Evolutionary conservation across 2,797 vertebrate species (phyloP), one percentile per base, ranked within the genome.

Genomic region (Remorina albescens): DNA sequence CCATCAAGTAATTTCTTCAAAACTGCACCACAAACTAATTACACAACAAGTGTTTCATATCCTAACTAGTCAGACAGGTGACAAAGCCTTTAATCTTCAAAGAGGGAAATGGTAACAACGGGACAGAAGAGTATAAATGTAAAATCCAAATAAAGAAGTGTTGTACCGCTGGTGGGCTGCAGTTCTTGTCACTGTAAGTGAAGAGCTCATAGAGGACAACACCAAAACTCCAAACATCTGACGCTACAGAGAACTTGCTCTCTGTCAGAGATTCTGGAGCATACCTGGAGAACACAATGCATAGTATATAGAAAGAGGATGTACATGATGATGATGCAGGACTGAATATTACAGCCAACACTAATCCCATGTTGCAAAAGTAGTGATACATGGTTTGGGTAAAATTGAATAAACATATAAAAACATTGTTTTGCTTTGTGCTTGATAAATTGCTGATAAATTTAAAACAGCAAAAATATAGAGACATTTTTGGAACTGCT

Each of bases 191-290:
- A 46, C 96, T 97, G 76, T 96, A 97, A 0, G 97, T 99, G 90
- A 98, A 99, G 74, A 99, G 97, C 82, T 99, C 98, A 42, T 99
- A 99, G 0, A 99, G 92, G 73, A 99, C 97, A 0, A 99, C 97
- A 26, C 98, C 98, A 55, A 99, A 99, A 73, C 98, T 99, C 98
- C 98, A 99, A 55, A 99, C 93, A 51, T 99, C 98, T 21, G 98
- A 99, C 0, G 96, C 96, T 87, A 99, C 97, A 6, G 98, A 99
- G 94, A 99, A 99, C 87, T 96, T 99, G 86, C 97, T 99, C 82
- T 99, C 97, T 9, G 96, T 97, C 89, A 99, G 91, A 19, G 98
- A 99, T 83, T 99, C 98, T 1, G 97, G 97, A 55, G 98, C 97
- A 9, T 99, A 99, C 98, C 98, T 99, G 80, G 2, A 93, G 87